A percentile compares a stretch with the other conserved stretches of the same genome.
Conservation (phyloP, 2,113 vertebrate species). For the Perca flavescens region DNA sequence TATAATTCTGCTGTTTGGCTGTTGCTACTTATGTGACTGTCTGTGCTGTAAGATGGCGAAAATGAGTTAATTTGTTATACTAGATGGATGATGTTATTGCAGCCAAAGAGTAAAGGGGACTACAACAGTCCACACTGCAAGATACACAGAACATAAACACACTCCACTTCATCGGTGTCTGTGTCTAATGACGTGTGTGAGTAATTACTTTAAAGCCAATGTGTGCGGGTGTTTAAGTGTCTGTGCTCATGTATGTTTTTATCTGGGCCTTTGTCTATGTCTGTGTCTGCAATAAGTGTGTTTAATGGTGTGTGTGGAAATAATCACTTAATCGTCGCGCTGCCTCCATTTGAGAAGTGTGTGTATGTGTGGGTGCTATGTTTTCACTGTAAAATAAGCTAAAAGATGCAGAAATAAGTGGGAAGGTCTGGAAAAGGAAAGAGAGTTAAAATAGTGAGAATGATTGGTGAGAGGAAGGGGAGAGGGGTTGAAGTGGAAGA, state of each 20-base stretch:
- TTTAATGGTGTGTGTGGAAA: slow-evolving; percentile 84
- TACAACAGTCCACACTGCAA: slow-evolving; percentile 45
- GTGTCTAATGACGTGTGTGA: slow-evolving; percentile 82
- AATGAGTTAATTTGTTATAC: slow-evolving; percentile 33
- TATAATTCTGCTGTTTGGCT: neutral
- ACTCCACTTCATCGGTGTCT: slow-evolving; percentile 75
- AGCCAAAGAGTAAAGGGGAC: slow-evolving; percentile 41
- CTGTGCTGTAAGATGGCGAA: slow-evolving; percentile 15
- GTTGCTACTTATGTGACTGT: neutral
- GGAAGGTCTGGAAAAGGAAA: slow-evolving; percentile 35
- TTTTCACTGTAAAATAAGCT: slow-evolving; percentile 59
- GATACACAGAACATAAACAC: slow-evolving; percentile 77
- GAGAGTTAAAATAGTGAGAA: slow-evolving; percentile 46
- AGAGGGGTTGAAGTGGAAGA: slow-evolving; percentile 26
- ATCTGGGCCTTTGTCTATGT: slow-evolving; percentile 74
- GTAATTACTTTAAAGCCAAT: slow-evolving; percentile 77
- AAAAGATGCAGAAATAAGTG: slow-evolving; percentile 54
- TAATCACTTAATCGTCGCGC: slow-evolving; percentile 79
- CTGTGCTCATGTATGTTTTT: slow-evolving; percentile 78
- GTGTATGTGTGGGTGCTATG: slow-evolving; percentile 39
- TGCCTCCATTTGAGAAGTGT: slow-evolving; percentile 69
- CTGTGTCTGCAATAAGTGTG: slow-evolving; percentile 76
- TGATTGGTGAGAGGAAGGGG: slow-evolving; percentile 42
- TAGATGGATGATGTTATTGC: slow-evolving; percentile 42
- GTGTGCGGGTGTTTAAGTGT: slow-evolving; percentile 75